Base-by-base conservation (phyloP, 2,113 vertebrate species). In the Ascaphus truei region DNA sequence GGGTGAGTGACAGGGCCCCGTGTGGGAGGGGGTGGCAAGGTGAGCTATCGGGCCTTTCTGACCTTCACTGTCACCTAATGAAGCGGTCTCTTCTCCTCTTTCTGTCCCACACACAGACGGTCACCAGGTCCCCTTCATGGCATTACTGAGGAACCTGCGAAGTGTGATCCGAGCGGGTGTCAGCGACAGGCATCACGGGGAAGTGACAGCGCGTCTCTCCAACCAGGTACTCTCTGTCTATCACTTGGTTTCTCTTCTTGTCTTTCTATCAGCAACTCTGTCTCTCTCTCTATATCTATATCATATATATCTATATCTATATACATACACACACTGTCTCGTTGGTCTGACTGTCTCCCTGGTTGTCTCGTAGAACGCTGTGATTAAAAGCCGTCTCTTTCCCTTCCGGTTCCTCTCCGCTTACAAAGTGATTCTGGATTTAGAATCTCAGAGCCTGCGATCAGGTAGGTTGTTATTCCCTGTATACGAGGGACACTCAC, bases 381-480 rank as follows among this genome's bases (percentile, higher is more conserved):
- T 96, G 11, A 83, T 94, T 48, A 83, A 82, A 75, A 95, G 94
- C 76, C 84, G 87, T 7, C 92, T 93, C 79, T 92, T 95, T 63
- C 93, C 94, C 3, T 92, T 94, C 69, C 88, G 92, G 11, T 95
- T 96, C 77, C 90, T 96, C 8, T 82, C 92, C 26, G 94, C 94
- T 9, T 90, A 92, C 51, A 93, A 95, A 83, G 85, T 92, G 72
- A 80, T 95, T 59, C 37, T 84, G 80, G 75, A 84, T 71, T 86
- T 75, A 30, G 74, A 39, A 22, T 3, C n/a, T 41, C 76, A 58
- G 68, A 83, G 93, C 37, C 79, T 71, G 36, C 6, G 20, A 20
- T 16, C 48, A 15, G 71, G 65, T 78, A 12, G 45, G 65, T 51
- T 7, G 7, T 39, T n/a, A 3, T 37, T 37, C 45, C 5, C 37